Conservation (phyloP, 2,113 vertebrate species). For the Siniperca chuatsi region DNA sequence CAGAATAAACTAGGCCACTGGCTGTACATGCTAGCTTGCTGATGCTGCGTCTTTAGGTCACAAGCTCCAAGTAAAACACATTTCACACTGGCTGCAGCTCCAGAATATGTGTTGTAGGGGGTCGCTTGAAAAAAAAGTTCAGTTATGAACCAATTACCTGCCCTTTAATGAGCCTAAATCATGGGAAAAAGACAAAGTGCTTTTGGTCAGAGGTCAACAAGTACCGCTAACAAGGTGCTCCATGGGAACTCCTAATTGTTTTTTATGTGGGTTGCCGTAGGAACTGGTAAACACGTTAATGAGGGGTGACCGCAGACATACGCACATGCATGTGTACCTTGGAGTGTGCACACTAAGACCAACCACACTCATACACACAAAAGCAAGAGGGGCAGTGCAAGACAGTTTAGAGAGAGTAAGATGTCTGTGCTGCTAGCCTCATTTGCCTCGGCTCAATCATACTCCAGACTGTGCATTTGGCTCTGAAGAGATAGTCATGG, state of each 20-base stretch:
- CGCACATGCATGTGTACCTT: not conserved
- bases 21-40: conserved; percentile 43
- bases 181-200: conserved; percentile 60
- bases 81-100: conserved; percentile 25
- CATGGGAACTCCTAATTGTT: conserved; percentile 57
- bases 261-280: conserved; percentile 69
- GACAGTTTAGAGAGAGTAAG: conserved; percentile 5
- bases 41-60: conserved; percentile 54
- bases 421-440: conserved; percentile 28
- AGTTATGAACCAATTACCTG: conserved; percentile 38
- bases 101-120: conserved; percentile 19
- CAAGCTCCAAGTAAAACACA: conserved; percentile 41
- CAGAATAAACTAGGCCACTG: conserved; percentile 58
- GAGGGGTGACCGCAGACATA: conserved; percentile 35
- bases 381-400: not conserved
- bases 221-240: conserved; percentile 64
- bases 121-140: conserved; percentile 5
- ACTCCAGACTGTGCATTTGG: conserved; percentile 44
- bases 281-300: conserved; percentile 70
- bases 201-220: conserved; percentile 66
- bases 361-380: not conserved
- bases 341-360: conserved; percentile 2
- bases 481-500: conserved; percentile 63
- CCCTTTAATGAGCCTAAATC: conserved; percentile 55
- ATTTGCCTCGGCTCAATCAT: conserved; percentile 40